Conservation (phyloP, 1,140 invertebrate species). For the Aplysia californica region DNA sequence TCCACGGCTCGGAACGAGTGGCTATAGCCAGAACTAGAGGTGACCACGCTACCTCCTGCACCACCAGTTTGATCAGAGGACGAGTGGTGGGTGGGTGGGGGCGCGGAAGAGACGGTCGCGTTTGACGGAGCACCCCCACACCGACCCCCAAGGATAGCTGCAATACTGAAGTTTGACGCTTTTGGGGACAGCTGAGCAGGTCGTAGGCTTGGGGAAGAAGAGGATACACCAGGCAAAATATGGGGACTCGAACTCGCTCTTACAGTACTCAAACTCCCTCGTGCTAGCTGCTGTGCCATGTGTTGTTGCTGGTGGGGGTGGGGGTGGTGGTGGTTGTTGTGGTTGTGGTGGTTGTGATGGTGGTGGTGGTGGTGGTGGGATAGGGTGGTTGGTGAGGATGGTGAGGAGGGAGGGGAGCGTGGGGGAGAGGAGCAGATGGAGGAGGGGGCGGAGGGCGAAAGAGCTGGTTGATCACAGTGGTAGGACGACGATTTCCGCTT, state of each 20-base stretch:
- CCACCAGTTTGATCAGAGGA: too few relatives aligned
- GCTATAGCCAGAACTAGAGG: too few relatives aligned
- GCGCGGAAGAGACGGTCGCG: too few relatives aligned
- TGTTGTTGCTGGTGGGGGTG: background rate
- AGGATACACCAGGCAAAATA: background rate
- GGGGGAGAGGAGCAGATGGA: background rate
- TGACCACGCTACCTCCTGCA: too few relatives aligned
- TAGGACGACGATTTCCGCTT: too few relatives aligned
- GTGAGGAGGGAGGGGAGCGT: background rate
- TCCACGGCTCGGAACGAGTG: too few relatives aligned
- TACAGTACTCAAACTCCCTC: too few relatives aligned
- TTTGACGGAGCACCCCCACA: too few relatives aligned
- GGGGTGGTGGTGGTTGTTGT: background rate
- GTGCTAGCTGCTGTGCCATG: background rate
- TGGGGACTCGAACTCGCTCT: background rate
- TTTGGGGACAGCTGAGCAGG: constrained; percentile 18
- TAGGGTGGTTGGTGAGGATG: background rate
- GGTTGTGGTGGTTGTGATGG: background rate
- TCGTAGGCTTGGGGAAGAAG: background rate
- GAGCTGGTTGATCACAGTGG: too few relatives aligned
- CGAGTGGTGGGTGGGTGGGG: too few relatives aligned
- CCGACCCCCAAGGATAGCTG: constrained; percentile 18
- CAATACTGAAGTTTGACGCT: constrained; percentile 27
- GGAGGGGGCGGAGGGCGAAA: background rate
- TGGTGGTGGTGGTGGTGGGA: background rate